These are phyloP conservation scores for Gephyroberyx darwinii DNA, from an alignment of 2,797 vertebrate species.

Conservation along the genomic window DNA sequence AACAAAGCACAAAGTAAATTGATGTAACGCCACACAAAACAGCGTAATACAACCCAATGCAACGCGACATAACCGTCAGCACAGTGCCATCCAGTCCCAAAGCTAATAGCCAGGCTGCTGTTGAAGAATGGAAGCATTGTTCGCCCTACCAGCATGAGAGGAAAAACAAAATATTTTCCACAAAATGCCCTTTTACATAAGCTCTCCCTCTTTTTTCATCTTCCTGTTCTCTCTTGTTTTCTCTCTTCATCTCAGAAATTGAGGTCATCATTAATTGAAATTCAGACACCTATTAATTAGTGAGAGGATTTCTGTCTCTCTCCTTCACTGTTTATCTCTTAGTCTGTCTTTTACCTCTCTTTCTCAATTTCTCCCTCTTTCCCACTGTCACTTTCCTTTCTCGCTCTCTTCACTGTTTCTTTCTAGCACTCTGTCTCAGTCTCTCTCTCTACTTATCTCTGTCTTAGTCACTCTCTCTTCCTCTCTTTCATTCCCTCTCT, in stretches of 20 bases:
- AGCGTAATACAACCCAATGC: not conserved
- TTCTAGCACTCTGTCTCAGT: not conserved
- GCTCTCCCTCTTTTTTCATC: not conserved
- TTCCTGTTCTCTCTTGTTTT: slow-evolving; percentile 4
- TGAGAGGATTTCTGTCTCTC: slow-evolving; percentile 45
- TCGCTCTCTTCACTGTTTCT: not conserved
- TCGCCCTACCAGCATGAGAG: slow-evolving; percentile 12
- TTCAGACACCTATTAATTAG: slow-evolving; percentile 76
- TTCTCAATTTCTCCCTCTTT: slow-evolving; percentile 11
- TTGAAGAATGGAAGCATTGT: slow-evolving; percentile 48
- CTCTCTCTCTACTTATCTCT: not conserved
- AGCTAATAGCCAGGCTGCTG: slow-evolving; percentile 7
- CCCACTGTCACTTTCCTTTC: not conserved
- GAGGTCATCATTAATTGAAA: slow-evolving; percentile 76
- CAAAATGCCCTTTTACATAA: slow-evolving; percentile 42
- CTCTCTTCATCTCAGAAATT: slow-evolving; percentile 40
- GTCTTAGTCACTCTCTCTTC: not conserved
- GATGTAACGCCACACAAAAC: not conserved
- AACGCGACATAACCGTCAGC: not conserved
- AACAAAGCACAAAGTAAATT: not conserved
- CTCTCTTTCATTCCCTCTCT: not conserved
- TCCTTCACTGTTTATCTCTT: not conserved
- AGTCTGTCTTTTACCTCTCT: not conserved
- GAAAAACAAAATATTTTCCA: slow-evolving; percentile 49
- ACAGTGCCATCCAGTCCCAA: not conserved